These are phyloP conservation scores for Coregonus ussuriensis DNA, from an alignment of 2,797 vertebrate genomes.

Conservation along the genomic window DNA sequence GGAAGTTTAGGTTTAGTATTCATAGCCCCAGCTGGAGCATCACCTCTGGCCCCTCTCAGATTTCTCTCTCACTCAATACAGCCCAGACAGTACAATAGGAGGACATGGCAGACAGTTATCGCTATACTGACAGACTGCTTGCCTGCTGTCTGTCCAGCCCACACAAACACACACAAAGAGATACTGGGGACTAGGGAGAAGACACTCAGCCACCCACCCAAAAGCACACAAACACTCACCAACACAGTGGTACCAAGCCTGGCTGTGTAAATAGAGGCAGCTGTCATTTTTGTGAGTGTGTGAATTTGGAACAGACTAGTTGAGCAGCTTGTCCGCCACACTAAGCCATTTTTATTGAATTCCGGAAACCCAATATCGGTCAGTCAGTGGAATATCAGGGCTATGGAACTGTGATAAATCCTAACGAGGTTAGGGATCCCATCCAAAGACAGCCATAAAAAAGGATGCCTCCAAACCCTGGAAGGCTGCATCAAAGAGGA, in stretches of 20 bases:
- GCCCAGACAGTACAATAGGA: constrained; percentile 60
- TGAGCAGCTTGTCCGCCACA: constrained; percentile 29
- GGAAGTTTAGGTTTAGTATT: constrained; percentile 50
- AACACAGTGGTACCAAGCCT: neutral
- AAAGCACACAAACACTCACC: neutral
- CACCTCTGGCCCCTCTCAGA: constrained; percentile 54
- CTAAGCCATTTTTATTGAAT: constrained; percentile 40
- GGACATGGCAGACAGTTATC: constrained; percentile 58
- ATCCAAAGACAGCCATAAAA: constrained; percentile 21
- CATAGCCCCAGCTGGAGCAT: constrained; percentile 58
- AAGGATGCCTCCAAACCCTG: constrained; percentile 19
- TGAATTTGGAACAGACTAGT: constrained; percentile 2
- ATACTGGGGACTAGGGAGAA: constrained; percentile 15
- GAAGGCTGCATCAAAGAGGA: constrained; percentile 16
- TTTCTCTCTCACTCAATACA: constrained; percentile 59
- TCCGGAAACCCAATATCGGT: constrained; percentile 35
- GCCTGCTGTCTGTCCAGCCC: constrained; percentile 48
- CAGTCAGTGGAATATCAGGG: constrained; percentile 36
- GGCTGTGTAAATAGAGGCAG: neutral
- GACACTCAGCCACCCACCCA: neutral
- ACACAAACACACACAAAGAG: constrained; percentile 35
- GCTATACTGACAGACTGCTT: constrained; percentile 60
- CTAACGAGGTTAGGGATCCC: constrained; percentile 7
- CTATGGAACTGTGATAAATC: constrained; percentile 26
- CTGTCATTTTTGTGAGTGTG: constrained; percentile 23